Evolutionary conservation across 2,797 vertebrate genomes (phyloP), one percentile per base, ranked within the genome.

Genomic region (Lagocephalus sceleratus): DNA sequence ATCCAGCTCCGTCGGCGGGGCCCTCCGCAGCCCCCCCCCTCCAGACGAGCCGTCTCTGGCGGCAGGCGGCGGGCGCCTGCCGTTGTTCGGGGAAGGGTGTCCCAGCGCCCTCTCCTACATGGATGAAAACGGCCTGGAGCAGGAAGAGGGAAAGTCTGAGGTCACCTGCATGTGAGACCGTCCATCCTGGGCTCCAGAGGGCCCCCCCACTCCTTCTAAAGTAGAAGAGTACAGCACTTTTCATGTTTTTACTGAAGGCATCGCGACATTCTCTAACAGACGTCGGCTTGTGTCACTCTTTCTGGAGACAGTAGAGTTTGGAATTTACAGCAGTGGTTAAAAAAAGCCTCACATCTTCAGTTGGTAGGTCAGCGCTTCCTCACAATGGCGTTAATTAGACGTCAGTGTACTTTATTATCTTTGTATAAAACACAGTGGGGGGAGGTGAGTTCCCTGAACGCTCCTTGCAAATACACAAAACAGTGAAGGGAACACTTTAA

Each of bases 61-160:
- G 2, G 46, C 80, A 0, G 89, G 88, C 14, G 87, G 87, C 4
- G 88, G 90, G 14, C 87, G 88, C 42, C 94, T 97, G 73, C 83
- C 93, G 0, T 91, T 93, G 17, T 92, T 94, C 44, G 88, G 89
- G 16, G 92, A 89, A 25, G 89, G 87, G 1, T 93, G 92, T 52
- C 77, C 87, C 73, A 88, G 90, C 32, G 81, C 88, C 59, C 76
- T 97, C 40, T 90, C 91, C 44, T 94, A 96, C 67, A 75, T 97
- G 60, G 97, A 98, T 29, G 95, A 98, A 2, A 92, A 92, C 6
- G 93, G 92, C 47, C 91, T 94, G 22, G 96, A 98, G 58, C 95
- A 94, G 69, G 96, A 99, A 16, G 97, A 99, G 20, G 95, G 94
- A 20, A 94, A 91, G 19, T 92, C 93, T 5, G 94, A 98, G 81